Percentiles rank a stretch among this genome's conserved stretches.
Conservation (phyloP, 2,797 vertebrate species). For the Gymnothorax javanicus region DNA sequence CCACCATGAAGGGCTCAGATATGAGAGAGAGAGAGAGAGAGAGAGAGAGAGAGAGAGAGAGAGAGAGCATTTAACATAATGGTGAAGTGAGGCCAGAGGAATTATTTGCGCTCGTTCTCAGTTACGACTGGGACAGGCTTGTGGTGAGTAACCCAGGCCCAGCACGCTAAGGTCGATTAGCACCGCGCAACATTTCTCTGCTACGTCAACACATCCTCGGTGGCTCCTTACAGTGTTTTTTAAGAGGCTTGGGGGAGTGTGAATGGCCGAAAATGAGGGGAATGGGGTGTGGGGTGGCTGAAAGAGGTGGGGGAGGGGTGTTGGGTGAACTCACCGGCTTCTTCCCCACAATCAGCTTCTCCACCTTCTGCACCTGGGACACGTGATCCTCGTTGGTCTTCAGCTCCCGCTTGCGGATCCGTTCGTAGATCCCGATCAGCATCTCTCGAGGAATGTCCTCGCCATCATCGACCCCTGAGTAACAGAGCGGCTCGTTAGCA, state of each 20-base stretch:
- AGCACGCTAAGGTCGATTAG: constrained; percentile 29
- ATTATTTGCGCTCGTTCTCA: constrained; percentile 35
- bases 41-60: constrained; percentile 13
- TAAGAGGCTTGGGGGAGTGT: background rate
- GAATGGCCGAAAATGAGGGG: constrained; percentile 22
- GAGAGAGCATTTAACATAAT: constrained; percentile 41
- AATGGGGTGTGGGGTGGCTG: constrained; percentile 35
- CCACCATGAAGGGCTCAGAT: constrained; percentile 47
- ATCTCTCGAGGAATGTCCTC: constrained; percentile 95
- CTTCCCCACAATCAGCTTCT: constrained; percentile 97
- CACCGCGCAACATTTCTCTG: constrained; percentile 8
- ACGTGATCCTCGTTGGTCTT: constrained; percentile 97
- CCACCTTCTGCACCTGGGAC: constrained; percentile 97
- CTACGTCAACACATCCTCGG: background rate
- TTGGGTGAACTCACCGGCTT: constrained; percentile 82
- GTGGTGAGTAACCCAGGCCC: constrained; percentile 36
- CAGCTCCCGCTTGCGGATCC: constrained; percentile 92
- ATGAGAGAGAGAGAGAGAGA: constrained; percentile 32
- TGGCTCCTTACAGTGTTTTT: constrained; percentile 26
- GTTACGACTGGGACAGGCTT: constrained; percentile 10
- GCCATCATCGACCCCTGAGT: constrained; percentile 90
- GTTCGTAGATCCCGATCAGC: constrained; percentile 93
- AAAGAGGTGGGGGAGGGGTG: constrained; percentile 19
- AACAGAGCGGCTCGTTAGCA: background rate
- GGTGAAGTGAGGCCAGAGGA: constrained; percentile 36